Evolutionary conservation across 2,113 vertebrate genomes (phyloP), one percentile per base, ranked within the genome.

Genomic region (Siniperca knerii): DNA sequence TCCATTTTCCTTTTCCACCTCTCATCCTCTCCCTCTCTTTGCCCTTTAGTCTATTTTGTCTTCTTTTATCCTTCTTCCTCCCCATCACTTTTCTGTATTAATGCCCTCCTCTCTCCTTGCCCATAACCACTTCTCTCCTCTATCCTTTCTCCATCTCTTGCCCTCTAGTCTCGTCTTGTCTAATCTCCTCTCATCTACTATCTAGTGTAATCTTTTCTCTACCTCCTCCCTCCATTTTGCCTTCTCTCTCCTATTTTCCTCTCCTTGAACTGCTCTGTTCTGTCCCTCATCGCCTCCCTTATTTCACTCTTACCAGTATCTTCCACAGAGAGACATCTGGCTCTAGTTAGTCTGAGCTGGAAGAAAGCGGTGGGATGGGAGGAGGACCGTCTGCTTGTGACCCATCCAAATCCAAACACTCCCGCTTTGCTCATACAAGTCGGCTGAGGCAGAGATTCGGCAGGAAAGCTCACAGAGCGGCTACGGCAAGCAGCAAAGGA

Each of bases 321-420:
- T 57, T 82, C 79, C 78, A 76, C 10, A 18, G 58, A 77, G 54
- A 37, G 55, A 92, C 93, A 93, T 95, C 91, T 95, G 94, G 81
- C 75, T 83, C 50, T 6, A 54, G 92, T 94, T 93, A 93, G 79
- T 69, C 77, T n/a, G 74, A 48, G 54, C n/a, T 66, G 55, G 29
- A 66, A n/a, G 55, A 69, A 48, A 58, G 62, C 1, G 20, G 57
- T 65, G 69, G 77, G 77, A 48, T 40, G 52, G 65, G 65, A 79
- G 81, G 78, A 84, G 60, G 23, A 76, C 54, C 57, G 33, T 52
- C 75, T 79, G 68, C 57, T 40, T 70, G 71, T 16, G 7, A 23
- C 65, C 52, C 85, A 54, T 89, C 62, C 68, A 55, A 82, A 80
- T 70, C 84, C 79, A 87, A 86, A 90, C 83, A 89, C 85, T 88